Conservation (phyloP, 2,888 invertebrate genomes). For the Drosophila putrida region DNA sequence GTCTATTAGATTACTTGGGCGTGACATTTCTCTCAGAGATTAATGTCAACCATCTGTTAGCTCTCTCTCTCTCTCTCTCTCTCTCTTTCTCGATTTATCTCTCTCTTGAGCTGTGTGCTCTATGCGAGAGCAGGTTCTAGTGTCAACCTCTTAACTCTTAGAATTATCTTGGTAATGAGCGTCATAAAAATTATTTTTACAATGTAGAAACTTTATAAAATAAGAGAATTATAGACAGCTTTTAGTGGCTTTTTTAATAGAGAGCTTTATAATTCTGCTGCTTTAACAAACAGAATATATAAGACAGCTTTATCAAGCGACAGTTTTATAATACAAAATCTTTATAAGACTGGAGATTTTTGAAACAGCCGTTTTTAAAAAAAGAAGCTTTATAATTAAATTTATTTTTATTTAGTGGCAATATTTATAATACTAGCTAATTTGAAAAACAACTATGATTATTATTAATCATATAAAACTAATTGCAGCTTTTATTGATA, state of each 20-base stretch:
- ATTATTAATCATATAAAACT: background rate
- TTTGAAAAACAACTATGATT: background rate
- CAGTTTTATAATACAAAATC: background rate
- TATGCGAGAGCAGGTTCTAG: background rate
- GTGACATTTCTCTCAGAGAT: background rate
- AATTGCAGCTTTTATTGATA: background rate
- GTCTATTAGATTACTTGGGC: conserved; percentile 10
- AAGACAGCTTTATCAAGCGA: too few species aligned
- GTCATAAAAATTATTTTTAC: background rate
- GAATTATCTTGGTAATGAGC: background rate
- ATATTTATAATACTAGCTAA: background rate
- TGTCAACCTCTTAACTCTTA: background rate
- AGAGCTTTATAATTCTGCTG: background rate
- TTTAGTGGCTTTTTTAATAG: background rate
- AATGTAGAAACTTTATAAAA: background rate
- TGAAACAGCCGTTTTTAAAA: background rate
- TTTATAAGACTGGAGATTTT: background rate
- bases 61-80: background rate
- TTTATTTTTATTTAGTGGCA: background rate
- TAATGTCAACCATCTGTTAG: conserved; percentile 22
- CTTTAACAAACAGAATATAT: too few species aligned
- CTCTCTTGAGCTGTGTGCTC: background rate
- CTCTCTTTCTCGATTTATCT: background rate
- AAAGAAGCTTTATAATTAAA: too few species aligned
- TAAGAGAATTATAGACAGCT: background rate